Evolutionary conservation across 2,888 invertebrate species (phyloP).

Genomic region (Chouioia cunea): DNA sequence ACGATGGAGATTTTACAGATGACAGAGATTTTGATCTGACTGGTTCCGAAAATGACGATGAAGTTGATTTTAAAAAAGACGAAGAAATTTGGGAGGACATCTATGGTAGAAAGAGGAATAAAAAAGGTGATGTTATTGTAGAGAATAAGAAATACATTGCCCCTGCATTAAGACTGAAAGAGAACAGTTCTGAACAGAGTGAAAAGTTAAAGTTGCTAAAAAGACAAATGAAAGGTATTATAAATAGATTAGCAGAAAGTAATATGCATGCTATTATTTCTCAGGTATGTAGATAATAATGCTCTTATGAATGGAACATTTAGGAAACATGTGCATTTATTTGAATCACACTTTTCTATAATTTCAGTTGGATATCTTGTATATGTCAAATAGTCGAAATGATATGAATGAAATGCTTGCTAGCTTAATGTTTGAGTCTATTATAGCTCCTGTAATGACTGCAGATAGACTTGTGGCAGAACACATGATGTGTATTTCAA

Average conservation of each 20-base stretch:
- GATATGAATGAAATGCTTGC: slow-evolving; percentile 84
- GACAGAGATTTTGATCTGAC: slow-evolving; percentile 40
- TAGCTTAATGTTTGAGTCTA: slow-evolving; percentile 78
- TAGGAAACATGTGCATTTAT: slow-evolving; percentile 8
- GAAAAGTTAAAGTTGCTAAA: slow-evolving; percentile 78
- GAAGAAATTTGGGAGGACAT: slow-evolving; percentile 84
- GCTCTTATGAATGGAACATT: not conserved
- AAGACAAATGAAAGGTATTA: slow-evolving; percentile 86
- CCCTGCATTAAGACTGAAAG: slow-evolving; percentile 80
- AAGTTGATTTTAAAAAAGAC: slow-evolving; percentile 45
- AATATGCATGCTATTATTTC: slow-evolving; percentile 88
- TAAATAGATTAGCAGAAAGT: slow-evolving; percentile 88
- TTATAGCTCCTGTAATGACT: slow-evolving; percentile 74
- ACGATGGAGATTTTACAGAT: slow-evolving; percentile 41
- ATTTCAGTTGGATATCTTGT: slow-evolving; percentile 82
- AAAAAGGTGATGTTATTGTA: slow-evolving; percentile 82
- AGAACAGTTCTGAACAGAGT: slow-evolving; percentile 67
- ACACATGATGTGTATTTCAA: slow-evolving; percentile 84
- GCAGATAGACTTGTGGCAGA: slow-evolving; percentile 86
- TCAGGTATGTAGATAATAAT: slow-evolving; percentile 60
- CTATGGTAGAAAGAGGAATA: slow-evolving; percentile 88
- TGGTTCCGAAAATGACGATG: slow-evolving; percentile 44
- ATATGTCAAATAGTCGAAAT: slow-evolving; percentile 83
- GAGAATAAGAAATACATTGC: slow-evolving; percentile 81
- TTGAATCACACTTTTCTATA: slow-evolving; percentile 35